Percentiles rank a stretch among this genome's conserved stretches.
phyloP scores from a whole-genome alignment of 1,140 invertebrate species.

The Cotesia chilonis region DNA sequence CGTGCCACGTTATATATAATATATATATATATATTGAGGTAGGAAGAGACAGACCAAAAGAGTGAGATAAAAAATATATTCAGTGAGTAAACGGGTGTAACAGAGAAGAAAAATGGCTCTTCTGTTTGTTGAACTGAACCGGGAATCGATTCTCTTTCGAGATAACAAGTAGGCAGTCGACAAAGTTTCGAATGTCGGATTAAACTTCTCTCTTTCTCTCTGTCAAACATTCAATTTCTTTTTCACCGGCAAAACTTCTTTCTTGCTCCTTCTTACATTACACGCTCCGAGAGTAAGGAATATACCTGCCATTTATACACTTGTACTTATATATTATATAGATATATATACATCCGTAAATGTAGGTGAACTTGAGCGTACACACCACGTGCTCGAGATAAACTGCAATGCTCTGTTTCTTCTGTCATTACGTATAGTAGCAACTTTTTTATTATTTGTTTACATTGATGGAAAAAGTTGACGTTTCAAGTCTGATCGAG shows the following conservation, averaged over 20 bases:
- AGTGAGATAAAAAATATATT: constrained; percentile 28
- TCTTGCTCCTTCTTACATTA: constrained; percentile 2
- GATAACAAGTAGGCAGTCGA: constrained; percentile 51
- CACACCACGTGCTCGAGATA: constrained; percentile 35
- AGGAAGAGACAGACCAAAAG: constrained; percentile 41
- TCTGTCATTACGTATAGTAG: neutral
- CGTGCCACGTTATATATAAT: constrained; percentile 22
- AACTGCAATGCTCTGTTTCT: constrained; percentile 35
- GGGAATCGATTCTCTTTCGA: constrained; percentile 52
- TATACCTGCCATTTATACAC: too few species aligned
- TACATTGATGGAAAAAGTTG: neutral
- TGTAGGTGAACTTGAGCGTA: constrained; percentile 45
- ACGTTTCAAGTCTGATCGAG: neutral
- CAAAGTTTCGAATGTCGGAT: constrained; percentile 49
- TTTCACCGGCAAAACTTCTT: neutral
- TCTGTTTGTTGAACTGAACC: constrained; percentile 47
- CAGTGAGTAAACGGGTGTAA: constrained; percentile 20
- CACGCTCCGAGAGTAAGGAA: too few species aligned
- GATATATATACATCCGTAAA: constrained; percentile 27
- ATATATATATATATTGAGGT: constrained; percentile 23
- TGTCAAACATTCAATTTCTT: neutral
- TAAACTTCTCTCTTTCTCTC: constrained; percentile 33
- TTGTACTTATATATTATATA: too few species aligned
- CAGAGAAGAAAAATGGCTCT: constrained; percentile 46
- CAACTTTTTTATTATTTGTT: neutral